phyloP scores from a whole-genome alignment of 2,888 invertebrate species.

The Sphaerophoria rueppellii region DNA sequence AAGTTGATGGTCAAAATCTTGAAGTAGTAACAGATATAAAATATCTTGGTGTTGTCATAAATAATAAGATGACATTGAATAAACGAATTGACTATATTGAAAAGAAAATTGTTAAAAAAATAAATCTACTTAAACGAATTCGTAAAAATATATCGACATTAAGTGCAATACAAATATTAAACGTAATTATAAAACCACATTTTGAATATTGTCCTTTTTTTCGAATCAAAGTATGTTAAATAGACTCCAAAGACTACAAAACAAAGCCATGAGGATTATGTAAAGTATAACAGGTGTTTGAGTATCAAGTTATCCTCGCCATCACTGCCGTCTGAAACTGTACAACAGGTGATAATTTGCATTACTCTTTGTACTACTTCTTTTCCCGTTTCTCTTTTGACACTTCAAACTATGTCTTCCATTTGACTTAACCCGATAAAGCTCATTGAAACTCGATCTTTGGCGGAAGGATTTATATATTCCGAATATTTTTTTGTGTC shows the following conservation, averaged over 20 bases:
- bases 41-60: background rate
- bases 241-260: no score
- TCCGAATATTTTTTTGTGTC: background rate
- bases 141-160: background rate
- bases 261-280: background rate
- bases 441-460: slow-evolving; percentile 40
- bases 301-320: slow-evolving; percentile 49
- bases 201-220: background rate
- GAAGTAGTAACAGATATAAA: no score
- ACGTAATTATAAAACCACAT: background rate
- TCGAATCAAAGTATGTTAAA: background rate
- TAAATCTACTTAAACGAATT: background rate
- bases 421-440: slow-evolving; percentile 10
- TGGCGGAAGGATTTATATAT: slow-evolving; percentile 39
- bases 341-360: slow-evolving; percentile 64
- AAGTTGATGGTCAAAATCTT: no score
- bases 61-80: background rate
- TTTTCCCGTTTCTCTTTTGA: background rate
- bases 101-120: background rate
- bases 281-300: slow-evolving; percentile 53
- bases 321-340: background rate
- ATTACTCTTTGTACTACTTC: slow-evolving; percentile 26
- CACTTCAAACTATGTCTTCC: slow-evolving; percentile 11
- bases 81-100: background rate
- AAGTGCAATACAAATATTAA: background rate